A percentile compares a stretch with the other conserved stretches of the same genome.
phyloP scores from a whole-genome alignment of 1,140 invertebrate species.

The Penaeus japonicus region DNA sequence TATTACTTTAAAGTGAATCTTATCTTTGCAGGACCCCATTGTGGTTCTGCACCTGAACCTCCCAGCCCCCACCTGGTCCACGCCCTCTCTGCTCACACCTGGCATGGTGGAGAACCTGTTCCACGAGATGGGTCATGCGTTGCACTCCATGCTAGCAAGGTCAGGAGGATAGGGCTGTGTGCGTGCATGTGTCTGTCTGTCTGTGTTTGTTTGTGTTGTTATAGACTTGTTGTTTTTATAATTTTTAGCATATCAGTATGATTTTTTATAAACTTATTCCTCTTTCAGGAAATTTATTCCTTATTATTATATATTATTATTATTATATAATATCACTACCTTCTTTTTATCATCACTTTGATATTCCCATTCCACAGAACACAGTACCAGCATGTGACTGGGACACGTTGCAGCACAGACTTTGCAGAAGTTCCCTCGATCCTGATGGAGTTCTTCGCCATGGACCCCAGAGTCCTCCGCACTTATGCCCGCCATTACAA shows the following conservation, averaged over 20 bases:
- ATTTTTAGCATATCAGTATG: no score
- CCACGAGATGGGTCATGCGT: slow-evolving; percentile 99
- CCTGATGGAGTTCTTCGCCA: slow-evolving; percentile 97
- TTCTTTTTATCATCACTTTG: no score
- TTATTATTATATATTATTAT: not conserved
- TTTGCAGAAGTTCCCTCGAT: slow-evolving; percentile 98
- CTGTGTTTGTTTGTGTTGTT: no score
- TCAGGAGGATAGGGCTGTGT: slow-evolving; percentile 61
- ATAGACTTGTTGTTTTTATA: no score
- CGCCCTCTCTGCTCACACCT: slow-evolving; percentile 82
- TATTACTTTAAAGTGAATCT: not conserved
- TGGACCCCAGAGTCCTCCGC: slow-evolving; percentile 83
- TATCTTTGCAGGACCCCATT: slow-evolving; percentile 77
- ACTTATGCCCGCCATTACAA: slow-evolving; percentile 91
- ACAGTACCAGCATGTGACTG: slow-evolving; percentile 95
- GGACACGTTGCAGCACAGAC: slow-evolving; percentile 95
- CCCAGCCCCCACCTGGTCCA: slow-evolving; percentile 75
- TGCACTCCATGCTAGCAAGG: slow-evolving; percentile 97
- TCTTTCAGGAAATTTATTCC: not conserved
- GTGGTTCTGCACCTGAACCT: slow-evolving; percentile 95
- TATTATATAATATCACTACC: no score
- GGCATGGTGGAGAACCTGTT: slow-evolving; percentile 94
- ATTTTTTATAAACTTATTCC: not conserved
- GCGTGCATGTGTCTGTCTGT: no score
- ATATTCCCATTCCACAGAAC: slow-evolving; percentile 69